These are phyloP conservation scores for Geococcyx californianus DNA, from an alignment of 2,113 vertebrate genomes.

Conservation along the genomic window DNA sequence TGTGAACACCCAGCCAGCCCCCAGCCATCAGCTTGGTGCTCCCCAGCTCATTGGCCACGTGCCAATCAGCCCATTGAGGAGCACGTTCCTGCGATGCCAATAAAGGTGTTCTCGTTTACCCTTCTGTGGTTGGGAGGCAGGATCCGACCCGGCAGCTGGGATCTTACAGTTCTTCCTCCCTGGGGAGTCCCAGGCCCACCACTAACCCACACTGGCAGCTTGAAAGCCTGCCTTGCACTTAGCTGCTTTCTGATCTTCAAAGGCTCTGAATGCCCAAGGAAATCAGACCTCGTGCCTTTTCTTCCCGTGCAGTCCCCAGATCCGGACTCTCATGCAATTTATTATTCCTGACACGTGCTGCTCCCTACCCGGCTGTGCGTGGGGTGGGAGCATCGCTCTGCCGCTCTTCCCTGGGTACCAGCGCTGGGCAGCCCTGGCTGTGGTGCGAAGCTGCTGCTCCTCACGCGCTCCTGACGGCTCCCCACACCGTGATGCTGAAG, in stretches of 20 bases:
- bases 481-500: background rate
- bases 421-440: accelerated
- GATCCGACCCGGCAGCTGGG: background rate
- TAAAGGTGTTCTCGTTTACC: background rate
- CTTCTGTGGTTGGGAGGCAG: background rate
- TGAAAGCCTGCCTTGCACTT: constrained; percentile 54
- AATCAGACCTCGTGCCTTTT: constrained; percentile 41
- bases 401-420: accelerated
- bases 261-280: constrained; percentile 50
- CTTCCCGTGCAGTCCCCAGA: constrained; percentile 17
- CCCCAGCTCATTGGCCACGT: accelerated
- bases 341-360: background rate
- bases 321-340: background rate
- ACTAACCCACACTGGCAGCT: constrained; percentile 26
- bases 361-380: background rate
- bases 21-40: background rate
- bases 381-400: background rate
- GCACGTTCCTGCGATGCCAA: accelerated
- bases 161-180: constrained; percentile 24
- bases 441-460: background rate
- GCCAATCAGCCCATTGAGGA: background rate
- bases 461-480: accelerated
- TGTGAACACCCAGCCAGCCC: background rate
- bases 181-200: constrained; percentile 30
- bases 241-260: constrained; percentile 63